phyloP scores from a whole-genome alignment of 2,797 vertebrate species.

The Pipistrellus pipistrellus region DNA sequence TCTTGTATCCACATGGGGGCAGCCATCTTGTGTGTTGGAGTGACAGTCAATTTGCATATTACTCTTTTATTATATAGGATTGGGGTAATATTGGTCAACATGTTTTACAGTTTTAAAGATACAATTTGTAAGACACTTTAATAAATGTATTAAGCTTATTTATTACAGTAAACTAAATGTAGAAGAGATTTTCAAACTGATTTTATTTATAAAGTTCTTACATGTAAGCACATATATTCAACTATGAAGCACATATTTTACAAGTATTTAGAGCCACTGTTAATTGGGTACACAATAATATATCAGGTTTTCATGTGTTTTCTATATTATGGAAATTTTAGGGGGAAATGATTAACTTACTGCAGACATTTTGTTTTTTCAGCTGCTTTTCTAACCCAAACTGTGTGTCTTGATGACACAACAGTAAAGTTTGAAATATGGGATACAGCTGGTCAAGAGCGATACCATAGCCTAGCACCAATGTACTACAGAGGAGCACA shows the following conservation, averaged over 20 bases:
- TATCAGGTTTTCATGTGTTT: neutral
- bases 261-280: neutral
- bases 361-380: constrained; percentile 83
- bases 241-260: constrained; percentile 27
- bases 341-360: constrained; percentile 56
- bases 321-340: constrained; percentile 8
- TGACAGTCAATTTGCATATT: no score
- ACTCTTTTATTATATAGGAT: no score
- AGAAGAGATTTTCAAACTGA: neutral
- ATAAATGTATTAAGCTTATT: neutral
- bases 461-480: constrained; percentile 99
- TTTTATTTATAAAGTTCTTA: neutral
- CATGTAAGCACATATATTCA: neutral
- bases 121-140: neutral
- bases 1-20: no score
- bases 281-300: neutral
- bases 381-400: constrained; percentile 99
- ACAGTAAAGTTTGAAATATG: constrained; percentile 99
- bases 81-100: no score
- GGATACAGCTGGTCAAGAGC: constrained; percentile 99
- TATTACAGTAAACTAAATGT: neutral
- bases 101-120: neutral
- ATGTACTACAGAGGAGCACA: constrained; percentile 99
- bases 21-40: no score
- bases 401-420: constrained; percentile 98